Evolutionary conservation across 2,113 vertebrate genomes (phyloP).

Genomic region (Phrynosoma blainvillii): DNA sequence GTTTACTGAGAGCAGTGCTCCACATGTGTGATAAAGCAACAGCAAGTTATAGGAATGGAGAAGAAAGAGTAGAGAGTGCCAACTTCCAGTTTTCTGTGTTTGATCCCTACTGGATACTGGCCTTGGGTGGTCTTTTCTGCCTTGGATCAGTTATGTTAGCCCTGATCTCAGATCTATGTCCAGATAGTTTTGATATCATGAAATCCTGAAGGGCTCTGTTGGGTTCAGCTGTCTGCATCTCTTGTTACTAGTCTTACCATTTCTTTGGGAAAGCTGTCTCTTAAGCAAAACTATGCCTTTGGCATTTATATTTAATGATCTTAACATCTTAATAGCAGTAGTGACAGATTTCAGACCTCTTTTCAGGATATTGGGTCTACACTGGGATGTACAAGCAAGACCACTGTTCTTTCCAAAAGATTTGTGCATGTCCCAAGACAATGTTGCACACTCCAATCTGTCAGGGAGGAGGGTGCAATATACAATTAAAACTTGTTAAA

Average conservation of each 20-base stretch:
- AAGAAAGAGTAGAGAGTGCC: neutral
- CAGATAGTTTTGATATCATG: neutral
- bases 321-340: conserved; percentile 26
- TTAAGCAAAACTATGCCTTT: conserved; percentile 10
- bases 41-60: neutral
- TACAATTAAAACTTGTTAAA: conserved; percentile 76
- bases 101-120: neutral
- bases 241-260: conserved; percentile 21
- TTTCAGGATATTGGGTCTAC: conserved; percentile 31
- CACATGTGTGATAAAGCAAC: neutral
- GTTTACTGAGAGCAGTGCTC: neutral
- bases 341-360: neutral
- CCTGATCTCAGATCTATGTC: neutral
- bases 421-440: conserved; percentile 64
- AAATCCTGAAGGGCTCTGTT: neutral
- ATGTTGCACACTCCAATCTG: conserved; percentile 50
- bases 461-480: conserved; percentile 48
- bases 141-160: neutral
- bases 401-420: conserved; percentile 61
- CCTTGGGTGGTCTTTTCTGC: neutral
- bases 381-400: conserved; percentile 47
- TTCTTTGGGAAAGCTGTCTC: conserved; percentile 31
- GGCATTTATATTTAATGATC: neutral
- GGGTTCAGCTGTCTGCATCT: neutral
- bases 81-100: neutral